Conservation (phyloP, 2,797 vertebrate species). For the Helicolenus hilgendorfi region DNA sequence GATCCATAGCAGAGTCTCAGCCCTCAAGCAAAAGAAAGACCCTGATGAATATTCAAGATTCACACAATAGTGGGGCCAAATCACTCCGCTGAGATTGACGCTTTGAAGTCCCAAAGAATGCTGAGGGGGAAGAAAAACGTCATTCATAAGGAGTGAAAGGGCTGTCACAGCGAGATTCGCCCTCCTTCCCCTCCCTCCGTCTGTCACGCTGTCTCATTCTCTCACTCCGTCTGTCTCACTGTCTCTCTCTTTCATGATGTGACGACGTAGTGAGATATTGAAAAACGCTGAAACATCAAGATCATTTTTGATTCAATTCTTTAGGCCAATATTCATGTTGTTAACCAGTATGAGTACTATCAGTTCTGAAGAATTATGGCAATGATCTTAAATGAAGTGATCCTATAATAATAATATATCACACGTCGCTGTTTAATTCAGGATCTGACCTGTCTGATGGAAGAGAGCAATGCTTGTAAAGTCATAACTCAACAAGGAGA, state of each 20-base stretch:
- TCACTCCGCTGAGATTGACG: slow-evolving; percentile 72
- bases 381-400: not conserved
- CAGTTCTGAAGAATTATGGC: not conserved
- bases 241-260: slow-evolving; percentile 36
- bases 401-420: not conserved
- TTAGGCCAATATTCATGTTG: slow-evolving; percentile 2
- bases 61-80: slow-evolving; percentile 72
- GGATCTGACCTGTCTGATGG: slow-evolving; percentile 9
- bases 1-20: slow-evolving; percentile 49
- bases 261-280: slow-evolving; percentile 33
- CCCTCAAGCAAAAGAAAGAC: slow-evolving; percentile 55
- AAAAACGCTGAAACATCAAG: slow-evolving; percentile 9
- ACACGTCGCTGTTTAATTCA: not conserved
- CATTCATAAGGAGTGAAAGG: slow-evolving; percentile 80
- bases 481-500: not conserved
- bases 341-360: not conserved
- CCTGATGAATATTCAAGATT: slow-evolving; percentile 82
- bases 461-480: slow-evolving; percentile 12
- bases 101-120: slow-evolving; percentile 85
- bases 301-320: slow-evolving; percentile 19
- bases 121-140: slow-evolving; percentile 65
- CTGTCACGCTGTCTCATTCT: slow-evolving; percentile 63
- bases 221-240: slow-evolving; percentile 34
- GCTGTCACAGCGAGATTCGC: slow-evolving; percentile 77
- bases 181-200: slow-evolving; percentile 26